phyloP scores from a whole-genome alignment of 92 coral and sea anemone species.

The Paramuricea clavata region DNA sequence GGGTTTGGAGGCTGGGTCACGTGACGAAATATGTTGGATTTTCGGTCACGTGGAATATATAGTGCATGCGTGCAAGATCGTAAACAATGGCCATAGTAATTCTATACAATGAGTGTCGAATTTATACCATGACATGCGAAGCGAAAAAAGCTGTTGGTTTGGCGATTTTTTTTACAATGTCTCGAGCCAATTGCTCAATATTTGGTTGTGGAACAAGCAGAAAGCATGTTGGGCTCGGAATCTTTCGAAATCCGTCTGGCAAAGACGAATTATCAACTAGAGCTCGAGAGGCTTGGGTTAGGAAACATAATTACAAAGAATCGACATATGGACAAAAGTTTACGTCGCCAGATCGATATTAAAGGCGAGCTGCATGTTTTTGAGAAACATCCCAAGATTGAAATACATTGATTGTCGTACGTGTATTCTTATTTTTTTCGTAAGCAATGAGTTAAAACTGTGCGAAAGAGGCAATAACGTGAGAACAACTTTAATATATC shows the following conservation, averaged over 20 bases:
- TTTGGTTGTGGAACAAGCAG: constrained; percentile 2
- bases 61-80: neutral
- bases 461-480: neutral
- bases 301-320: constrained; percentile 5
- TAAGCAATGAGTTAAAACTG: neutral
- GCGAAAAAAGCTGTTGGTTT: neutral
- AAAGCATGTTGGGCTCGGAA: neutral
- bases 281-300: constrained; percentile 2
- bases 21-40: neutral
- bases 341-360: neutral
- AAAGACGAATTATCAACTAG: constrained; percentile 7
- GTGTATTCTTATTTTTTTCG: neutral
- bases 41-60: neutral
- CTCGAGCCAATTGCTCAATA: constrained; percentile 9
- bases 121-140: neutral
- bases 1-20: neutral
- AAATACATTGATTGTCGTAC: neutral
- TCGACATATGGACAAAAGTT: neutral
- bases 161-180: neutral
- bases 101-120: neutral
- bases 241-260: constrained; percentile 1
- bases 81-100: neutral
- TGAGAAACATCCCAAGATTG: neutral
- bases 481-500: neutral
- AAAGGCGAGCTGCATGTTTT: constrained; percentile 1